Evolutionary conservation across 2,888 invertebrate species (phyloP).

Genomic region (Oscheius sp.): DNA sequence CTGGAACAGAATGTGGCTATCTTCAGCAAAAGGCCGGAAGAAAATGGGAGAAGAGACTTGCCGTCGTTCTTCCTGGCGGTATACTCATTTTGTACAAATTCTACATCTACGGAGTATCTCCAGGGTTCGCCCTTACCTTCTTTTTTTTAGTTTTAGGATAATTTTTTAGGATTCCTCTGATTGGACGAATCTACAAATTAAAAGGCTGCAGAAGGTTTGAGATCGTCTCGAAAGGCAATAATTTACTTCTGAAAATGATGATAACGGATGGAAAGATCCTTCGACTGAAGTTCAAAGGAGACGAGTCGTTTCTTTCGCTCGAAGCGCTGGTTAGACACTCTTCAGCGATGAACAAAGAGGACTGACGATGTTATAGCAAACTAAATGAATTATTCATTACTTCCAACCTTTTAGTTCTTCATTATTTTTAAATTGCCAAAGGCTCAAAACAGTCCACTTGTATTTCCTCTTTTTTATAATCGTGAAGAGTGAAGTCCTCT

Average conservation of each 20-base stretch:
- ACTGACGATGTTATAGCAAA: too few species aligned
- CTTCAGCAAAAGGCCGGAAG: conserved; percentile 3
- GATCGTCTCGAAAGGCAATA: background rate
- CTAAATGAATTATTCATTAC: too few species aligned
- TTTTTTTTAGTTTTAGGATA: too few species aligned
- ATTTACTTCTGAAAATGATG: background rate
- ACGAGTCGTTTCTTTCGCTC: background rate
- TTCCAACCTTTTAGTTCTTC: too few species aligned
- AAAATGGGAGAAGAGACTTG: conserved; percentile 17
- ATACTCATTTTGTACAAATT: conserved; percentile 8
- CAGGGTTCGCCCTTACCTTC: too few species aligned
- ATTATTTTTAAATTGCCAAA: too few species aligned
- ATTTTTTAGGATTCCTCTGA: background rate
- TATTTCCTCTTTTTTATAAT: too few species aligned
- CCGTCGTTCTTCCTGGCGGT: background rate
- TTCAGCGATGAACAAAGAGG: too few species aligned
- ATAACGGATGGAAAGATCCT: conserved; percentile 1
- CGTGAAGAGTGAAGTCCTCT: too few species aligned
- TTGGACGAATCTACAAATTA: conserved; percentile 18
- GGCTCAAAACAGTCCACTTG: too few species aligned
- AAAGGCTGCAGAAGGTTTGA: background rate
- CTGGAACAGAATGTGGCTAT: conserved; percentile 3
- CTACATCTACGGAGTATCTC: conserved; percentile 2
- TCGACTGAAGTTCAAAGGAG: conserved; percentile 11
- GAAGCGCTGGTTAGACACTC: too few species aligned